Evolutionary conservation across 2,888 invertebrate species (phyloP).

Genomic region (Caenorhabditis sp.): DNA sequence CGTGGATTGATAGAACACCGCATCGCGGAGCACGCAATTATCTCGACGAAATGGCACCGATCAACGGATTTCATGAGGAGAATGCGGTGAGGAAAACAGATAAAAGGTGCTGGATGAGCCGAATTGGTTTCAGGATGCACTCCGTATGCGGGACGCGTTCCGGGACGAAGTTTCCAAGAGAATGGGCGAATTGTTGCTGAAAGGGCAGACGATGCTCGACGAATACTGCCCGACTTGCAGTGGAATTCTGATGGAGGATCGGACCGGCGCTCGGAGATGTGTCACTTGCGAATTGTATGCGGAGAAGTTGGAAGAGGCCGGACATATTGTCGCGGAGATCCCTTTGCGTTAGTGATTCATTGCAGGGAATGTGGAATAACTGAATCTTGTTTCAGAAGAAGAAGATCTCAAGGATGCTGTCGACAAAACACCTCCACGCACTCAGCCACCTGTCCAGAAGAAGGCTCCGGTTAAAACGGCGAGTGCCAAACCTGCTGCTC

Average conservation of each 20-base stretch:
- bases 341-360: slow-evolving; percentile 44
- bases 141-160: slow-evolving; percentile 43
- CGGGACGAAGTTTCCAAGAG: slow-evolving; percentile 68
- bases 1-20: slow-evolving; percentile 57
- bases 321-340: slow-evolving; percentile 32
- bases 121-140: slow-evolving; percentile 17
- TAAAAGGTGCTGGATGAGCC: background rate
- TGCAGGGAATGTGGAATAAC: background rate
- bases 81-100: background rate
- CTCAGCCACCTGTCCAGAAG: background rate
- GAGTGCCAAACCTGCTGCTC: background rate
- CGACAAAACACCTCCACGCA: background rate
- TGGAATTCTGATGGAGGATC: slow-evolving; percentile 72
- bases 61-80: slow-evolving; percentile 59
- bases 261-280: slow-evolving; percentile 57
- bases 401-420: slow-evolving; percentile 55
- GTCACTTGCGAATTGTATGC: slow-evolving; percentile 62
- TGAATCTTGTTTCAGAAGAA: slow-evolving; percentile 30
- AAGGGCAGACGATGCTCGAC: slow-evolving; percentile 73
- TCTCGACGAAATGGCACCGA: slow-evolving; percentile 68
- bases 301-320: slow-evolving; percentile 14
- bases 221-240: slow-evolving; percentile 69
- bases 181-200: slow-evolving; percentile 72
- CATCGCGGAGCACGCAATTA: slow-evolving; percentile 57
- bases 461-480: slow-evolving; percentile 11